Evolutionary conservation across 1,140 invertebrate genomes (phyloP).

Genomic region (Bombyx mandarina): DNA sequence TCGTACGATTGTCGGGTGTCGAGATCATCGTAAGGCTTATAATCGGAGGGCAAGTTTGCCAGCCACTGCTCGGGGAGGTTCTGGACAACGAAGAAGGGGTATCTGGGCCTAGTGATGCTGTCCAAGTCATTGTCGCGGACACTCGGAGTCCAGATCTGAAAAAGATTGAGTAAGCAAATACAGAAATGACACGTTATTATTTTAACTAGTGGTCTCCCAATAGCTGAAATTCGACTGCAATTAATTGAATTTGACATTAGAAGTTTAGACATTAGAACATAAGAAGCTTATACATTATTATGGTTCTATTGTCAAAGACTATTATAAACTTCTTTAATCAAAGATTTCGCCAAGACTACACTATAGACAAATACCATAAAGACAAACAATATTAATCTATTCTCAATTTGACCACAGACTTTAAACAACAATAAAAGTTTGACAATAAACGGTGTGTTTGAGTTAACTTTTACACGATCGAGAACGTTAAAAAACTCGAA

Average conservation of each 20-base stretch:
- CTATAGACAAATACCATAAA: not conserved
- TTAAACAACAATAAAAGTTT: no score
- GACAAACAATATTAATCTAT: no score
- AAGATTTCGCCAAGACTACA: not conserved
- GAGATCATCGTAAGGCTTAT: conserved; percentile 16
- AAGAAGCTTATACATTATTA: not conserved
- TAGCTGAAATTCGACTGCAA: not conserved
- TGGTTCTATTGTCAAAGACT: not conserved
- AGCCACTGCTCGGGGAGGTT: conserved; percentile 26
- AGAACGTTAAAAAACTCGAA: no score
- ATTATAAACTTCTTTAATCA: not conserved
- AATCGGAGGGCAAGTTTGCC: conserved; percentile 18
- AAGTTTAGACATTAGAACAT: not conserved
- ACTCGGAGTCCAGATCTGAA: not conserved
- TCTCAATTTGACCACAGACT: no score
- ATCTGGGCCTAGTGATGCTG: conserved; percentile 1
- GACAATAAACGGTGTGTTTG: no score
- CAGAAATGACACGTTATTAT: not conserved
- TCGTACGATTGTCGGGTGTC: not conserved
- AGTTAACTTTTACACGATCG: no score
- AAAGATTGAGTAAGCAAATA: not conserved
- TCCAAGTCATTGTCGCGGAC: not conserved
- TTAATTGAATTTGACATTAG: not conserved
- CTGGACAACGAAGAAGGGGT: conserved; percentile 19
- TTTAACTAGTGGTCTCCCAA: not conserved